Evolutionary conservation across 2,797 vertebrate genomes (phyloP).

Genomic region (Microchirus variegatus): DNA sequence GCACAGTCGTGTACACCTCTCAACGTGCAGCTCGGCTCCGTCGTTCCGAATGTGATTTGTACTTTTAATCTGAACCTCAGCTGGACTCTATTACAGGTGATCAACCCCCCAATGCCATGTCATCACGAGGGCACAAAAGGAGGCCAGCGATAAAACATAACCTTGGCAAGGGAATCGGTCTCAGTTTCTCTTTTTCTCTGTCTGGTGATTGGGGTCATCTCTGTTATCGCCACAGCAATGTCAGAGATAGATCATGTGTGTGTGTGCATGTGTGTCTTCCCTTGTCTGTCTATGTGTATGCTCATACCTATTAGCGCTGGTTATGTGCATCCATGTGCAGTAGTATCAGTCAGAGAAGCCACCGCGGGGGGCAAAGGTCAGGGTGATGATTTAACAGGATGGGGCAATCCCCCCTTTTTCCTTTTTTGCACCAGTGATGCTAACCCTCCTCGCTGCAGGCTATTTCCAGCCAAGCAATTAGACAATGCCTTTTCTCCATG

Average conservation of each 20-base stretch:
- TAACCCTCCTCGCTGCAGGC: conserved; percentile 36
- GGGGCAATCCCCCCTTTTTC: conserved; percentile 50
- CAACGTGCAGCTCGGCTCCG: conserved; percentile 25
- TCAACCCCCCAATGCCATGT: conserved; percentile 59
- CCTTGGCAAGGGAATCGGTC: conserved; percentile 41
- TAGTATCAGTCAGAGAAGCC: conserved; percentile 49
- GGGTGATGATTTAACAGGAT: conserved; percentile 69
- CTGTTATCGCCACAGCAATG: conserved; percentile 64
- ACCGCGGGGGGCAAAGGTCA: conserved; percentile 70
- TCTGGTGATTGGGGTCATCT: conserved; percentile 79
- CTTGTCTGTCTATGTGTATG: conserved; percentile 31
- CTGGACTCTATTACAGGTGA: conserved; percentile 64
- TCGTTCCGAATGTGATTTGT: conserved; percentile 66
- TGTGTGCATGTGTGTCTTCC: conserved; percentile 9
- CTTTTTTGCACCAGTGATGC: conserved; percentile 10
- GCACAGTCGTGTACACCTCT: conserved; percentile 15
- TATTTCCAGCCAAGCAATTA: conserved; percentile 72
- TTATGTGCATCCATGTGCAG: conserved; percentile 39
- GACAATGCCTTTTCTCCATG: conserved; percentile 56
- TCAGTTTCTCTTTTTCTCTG: conserved; percentile 52
- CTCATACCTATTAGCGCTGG: conserved; percentile 27
- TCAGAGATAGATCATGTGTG: conserved; percentile 60
- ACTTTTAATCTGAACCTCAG: conserved; percentile 61
- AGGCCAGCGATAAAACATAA: conserved; percentile 58
- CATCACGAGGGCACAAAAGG: conserved; percentile 43